Evolutionary conservation across 2,888 invertebrate species (phyloP).

Genomic region (Cynaeus angustus): DNA sequence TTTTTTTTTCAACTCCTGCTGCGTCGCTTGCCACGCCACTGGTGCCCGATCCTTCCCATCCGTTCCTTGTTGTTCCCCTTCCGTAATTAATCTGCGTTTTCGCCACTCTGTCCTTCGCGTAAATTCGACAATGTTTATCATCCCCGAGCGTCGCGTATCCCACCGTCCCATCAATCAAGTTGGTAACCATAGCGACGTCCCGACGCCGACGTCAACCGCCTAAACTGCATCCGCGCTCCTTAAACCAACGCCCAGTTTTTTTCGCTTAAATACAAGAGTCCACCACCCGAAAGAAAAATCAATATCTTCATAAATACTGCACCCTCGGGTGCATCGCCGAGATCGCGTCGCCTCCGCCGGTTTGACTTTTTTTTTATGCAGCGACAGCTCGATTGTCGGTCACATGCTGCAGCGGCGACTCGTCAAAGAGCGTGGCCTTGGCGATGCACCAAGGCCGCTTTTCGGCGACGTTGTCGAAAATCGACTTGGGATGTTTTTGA

Average conservation of each 20-base stretch:
- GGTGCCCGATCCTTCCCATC: background rate
- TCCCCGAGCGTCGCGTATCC: constrained; percentile 41
- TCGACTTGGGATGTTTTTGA: constrained; percentile 63
- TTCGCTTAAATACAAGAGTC: constrained; percentile 64
- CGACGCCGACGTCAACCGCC: constrained; percentile 63
- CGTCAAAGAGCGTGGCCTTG: constrained; percentile 56
- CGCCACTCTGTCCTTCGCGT: constrained; percentile 47
- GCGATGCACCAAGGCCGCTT: constrained; percentile 54
- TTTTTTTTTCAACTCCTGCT: no score
- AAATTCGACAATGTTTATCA: constrained; percentile 67
- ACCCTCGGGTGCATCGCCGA: constrained; percentile 22
- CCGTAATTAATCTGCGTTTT: constrained; percentile 42
- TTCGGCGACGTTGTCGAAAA: constrained; percentile 48
- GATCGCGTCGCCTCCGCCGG: constrained; percentile 17
- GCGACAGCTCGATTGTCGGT: constrained; percentile 20
- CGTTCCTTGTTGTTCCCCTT: background rate
- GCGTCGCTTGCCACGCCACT: background rate
- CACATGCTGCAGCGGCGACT: constrained; percentile 52
- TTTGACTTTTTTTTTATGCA: constrained; percentile 1
- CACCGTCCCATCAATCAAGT: constrained; percentile 63
- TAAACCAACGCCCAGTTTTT: constrained; percentile 71
- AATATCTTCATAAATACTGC: constrained; percentile 65
- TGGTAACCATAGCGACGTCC: constrained; percentile 60
- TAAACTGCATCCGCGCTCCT: constrained; percentile 64
- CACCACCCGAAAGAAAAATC: constrained; percentile 68